Base-by-base conservation (phyloP, 2,797 vertebrate genomes). In the Cuniculus paca region DNA sequence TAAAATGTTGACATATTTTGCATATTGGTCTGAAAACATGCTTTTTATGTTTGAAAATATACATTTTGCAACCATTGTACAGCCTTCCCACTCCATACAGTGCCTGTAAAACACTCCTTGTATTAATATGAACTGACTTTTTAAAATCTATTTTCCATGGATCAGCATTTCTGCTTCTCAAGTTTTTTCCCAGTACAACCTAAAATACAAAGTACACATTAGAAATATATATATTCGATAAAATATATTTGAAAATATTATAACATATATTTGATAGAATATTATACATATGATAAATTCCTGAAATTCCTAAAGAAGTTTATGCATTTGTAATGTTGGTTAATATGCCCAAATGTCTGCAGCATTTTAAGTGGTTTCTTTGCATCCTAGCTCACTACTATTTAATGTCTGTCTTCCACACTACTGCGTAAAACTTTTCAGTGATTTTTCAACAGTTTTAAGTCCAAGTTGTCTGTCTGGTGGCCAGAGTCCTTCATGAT, bases 171-270 rank as follows among this genome's bases (percentile, higher is more conserved):
- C 91, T 9, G 11, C 2, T 36, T 5, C 60, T 92, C 78, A 17
- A 16, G 0, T 61, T 26, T 94, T 82, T 89, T 91, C 45, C 39
- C 14, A 74, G 31, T 45, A 39, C 11, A 52, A 65, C 36, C 1
- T 54, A 83, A 58, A 78, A 28, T 54, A 68, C 50, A 82, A 96
- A 89, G 45, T 91, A 86, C 61, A 77, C 75, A 82, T 95, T 78
- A 72, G 31, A 72, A 75, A 84, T 77, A 58, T 26, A 60, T 60
- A 10, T 26, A 28, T 26, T 14, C 5, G 58, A 60, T 11, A 26
- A 60, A 60, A 60, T 60, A 11, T 60, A 36, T 20, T 68, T 68
- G 1, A n/a, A 61, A 63, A 63, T 34, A n/a, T 65, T n/a, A n/a
- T 36, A 68, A 63, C 9, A 34, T 16, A 36, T 36, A 68, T n/a